Percentiles rank a stretch among this genome's conserved stretches.
These are phyloP conservation scores for Barbus barbus DNA, from an alignment of 2,113 vertebrate genomes.

Conservation along the genomic window DNA sequence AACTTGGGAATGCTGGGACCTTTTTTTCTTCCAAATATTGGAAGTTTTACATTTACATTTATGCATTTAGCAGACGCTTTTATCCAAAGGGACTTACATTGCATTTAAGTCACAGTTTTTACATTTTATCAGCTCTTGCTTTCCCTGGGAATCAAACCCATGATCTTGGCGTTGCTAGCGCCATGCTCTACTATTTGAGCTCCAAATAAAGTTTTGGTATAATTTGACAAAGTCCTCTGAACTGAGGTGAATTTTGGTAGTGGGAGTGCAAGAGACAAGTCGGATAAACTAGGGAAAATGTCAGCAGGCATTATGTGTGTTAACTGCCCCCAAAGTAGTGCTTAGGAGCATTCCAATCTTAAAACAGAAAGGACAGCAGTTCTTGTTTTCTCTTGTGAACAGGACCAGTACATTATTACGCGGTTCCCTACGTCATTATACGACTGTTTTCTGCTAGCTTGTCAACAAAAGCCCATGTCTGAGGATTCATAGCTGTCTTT, in stretches of 20 bases:
- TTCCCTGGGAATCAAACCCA: too few species aligned
- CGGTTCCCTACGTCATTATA: constrained; percentile 21
- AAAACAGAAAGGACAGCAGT: constrained; percentile 42
- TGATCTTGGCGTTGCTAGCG: too few species aligned
- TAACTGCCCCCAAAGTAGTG: constrained; percentile 48
- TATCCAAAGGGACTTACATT: too few species aligned
- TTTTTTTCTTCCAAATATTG: not conserved
- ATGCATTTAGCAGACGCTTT: too few species aligned
- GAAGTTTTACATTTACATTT: too few species aligned
- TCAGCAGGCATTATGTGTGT: constrained; percentile 36
- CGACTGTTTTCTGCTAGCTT: constrained; percentile 36
- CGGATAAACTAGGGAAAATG: constrained; percentile 33
- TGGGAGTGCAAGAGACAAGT: constrained; percentile 9
- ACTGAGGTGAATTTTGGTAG: not conserved
- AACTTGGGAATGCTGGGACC: not conserved
- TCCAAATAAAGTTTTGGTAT: too few species aligned
- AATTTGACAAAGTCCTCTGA: not conserved
- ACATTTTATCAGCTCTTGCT: too few species aligned
- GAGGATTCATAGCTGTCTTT: not conserved
- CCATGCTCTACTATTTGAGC: too few species aligned
- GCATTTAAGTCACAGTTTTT: too few species aligned
- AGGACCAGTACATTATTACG: constrained; percentile 42
- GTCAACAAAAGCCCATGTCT: constrained; percentile 11
- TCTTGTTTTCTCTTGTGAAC: constrained; percentile 25
- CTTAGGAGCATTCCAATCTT: constrained; percentile 25